A percentile compares a stretch with the other conserved stretches of the same genome.
Evolutionary conservation across 2,888 invertebrate species (phyloP).

Genomic region (Fragum fragum): DNA sequence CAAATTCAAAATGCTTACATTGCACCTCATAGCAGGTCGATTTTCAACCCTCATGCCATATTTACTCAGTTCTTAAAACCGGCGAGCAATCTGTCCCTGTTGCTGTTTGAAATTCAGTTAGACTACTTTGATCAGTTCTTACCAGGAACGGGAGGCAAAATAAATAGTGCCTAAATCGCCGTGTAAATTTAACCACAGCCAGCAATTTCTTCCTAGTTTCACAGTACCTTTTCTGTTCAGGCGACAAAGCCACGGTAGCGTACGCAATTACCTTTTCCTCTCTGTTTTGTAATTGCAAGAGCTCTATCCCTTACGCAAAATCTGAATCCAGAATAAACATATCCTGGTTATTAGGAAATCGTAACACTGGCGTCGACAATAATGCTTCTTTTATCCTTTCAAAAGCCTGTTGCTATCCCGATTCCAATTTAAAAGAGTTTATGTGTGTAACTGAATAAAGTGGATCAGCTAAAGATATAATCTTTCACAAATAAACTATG

Average conservation of each 20-base stretch:
- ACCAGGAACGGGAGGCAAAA: slow-evolving; percentile 48
- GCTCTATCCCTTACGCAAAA: slow-evolving; percentile 54
- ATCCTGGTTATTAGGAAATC: no score
- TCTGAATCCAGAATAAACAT: slow-evolving; percentile 39
- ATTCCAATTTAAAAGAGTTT: slow-evolving; percentile 41
- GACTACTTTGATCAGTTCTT: slow-evolving; percentile 43
- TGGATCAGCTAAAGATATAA: slow-evolving; percentile 26
- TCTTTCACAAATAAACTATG: no score
- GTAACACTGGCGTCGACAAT: no score
- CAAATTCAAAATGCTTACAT: background rate
- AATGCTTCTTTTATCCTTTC: no score
- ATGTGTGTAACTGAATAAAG: slow-evolving; percentile 50
- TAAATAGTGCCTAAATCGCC: slow-evolving; percentile 62
- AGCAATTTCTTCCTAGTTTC: slow-evolving; percentile 63
- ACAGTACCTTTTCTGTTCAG: slow-evolving; percentile 60
- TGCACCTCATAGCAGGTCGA: background rate
- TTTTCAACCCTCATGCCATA: slow-evolving; percentile 34
- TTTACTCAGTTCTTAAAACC: slow-evolving; percentile 28
- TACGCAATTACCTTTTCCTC: slow-evolving; percentile 62
- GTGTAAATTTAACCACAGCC: background rate
- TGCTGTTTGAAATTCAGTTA: slow-evolving; percentile 50
- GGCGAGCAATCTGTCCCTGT: slow-evolving; percentile 57
- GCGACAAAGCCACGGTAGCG: slow-evolving; percentile 49
- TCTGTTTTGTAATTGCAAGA: slow-evolving; percentile 57
- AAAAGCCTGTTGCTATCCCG: slow-evolving; percentile 39